Evolutionary conservation across 2,797 vertebrate species (phyloP), one percentile per base, ranked within the genome.

Genomic region (Valencia hispanica): DNA sequence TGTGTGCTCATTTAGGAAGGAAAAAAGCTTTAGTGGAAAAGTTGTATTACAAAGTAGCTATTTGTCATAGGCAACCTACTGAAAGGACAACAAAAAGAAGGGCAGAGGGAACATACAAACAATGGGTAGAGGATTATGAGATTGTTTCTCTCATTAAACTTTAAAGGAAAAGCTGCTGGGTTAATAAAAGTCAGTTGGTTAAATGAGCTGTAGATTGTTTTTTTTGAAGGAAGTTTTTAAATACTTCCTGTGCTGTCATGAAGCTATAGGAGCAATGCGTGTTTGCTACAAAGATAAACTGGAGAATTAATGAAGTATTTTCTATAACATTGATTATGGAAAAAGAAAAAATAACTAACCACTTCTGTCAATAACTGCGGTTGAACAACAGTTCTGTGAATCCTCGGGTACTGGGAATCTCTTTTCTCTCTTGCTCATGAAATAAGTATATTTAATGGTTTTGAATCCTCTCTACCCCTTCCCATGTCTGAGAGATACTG

Each of bases 131-230:
- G 77, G 82, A 90, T 87, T 84, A 92, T 87, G 84, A 92, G 84
- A 89, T 81, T 2, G 51, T 77, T 73, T 57, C 77, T 88, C 86
- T 90, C 89, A 88, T 85, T 90, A 88, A 89, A 89, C 47, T 81
- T 88, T 86, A 78, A 70, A 88, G 85, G 75, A 89, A 87, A 83
- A 86, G 82, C 85, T 84, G 72, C 74, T 2, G 73, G 70, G 85
- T 90, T 91, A 84, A 91, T 89, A 90, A 91, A 93, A 90, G 82
- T 63, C 85, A 77, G 82, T 68, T 74, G 50, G 83, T 86, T 87
- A 89, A 93, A 90, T 90, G 87, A 90, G 86, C 79, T 66, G 71
- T 74, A 63, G 75, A 76, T 79, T 84, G 89, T 80, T 85, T 82
- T 88, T n/a, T 87, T 86, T 86, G 85, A 79, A 65, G 84, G 77